These are phyloP conservation scores for Xanthia icteritia DNA, from an alignment of 2,888 invertebrate genomes.

Conservation along the genomic window DNA sequence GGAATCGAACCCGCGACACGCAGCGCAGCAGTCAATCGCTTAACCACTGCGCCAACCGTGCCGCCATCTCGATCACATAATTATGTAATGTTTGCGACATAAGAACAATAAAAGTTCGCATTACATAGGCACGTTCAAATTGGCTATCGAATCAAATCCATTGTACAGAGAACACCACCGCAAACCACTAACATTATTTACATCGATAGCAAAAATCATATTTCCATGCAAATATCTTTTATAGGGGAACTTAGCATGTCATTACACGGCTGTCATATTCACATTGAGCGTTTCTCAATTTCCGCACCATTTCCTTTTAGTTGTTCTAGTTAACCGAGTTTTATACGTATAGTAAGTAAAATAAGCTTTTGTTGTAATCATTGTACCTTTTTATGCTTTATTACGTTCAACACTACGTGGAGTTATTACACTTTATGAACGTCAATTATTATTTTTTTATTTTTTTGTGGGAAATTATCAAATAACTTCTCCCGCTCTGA, in stretches of 20 bases:
- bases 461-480: too few species aligned
- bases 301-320: conserved; percentile 62
- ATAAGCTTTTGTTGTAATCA: conserved; percentile 10
- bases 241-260: conserved; percentile 45
- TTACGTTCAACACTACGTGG: too few species aligned
- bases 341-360: not conserved
- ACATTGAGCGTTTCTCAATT: conserved; percentile 66
- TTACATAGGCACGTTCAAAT: not conserved
- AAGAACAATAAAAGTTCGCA: too few species aligned
- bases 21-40: too few species aligned
- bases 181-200: conserved; percentile 12
- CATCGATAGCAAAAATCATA: conserved; percentile 40
- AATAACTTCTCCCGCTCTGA: too few species aligned
- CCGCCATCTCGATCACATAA: too few species aligned
- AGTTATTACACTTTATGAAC: too few species aligned
- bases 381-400: not conserved
- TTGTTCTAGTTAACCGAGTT: conserved; percentile 43
- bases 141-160: not conserved
- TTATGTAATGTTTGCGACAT: too few species aligned
- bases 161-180: not conserved
- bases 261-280: conserved; percentile 59
- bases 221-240: conserved; percentile 54
- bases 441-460: too few species aligned
- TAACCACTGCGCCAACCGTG: too few species aligned
- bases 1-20: too few species aligned